A percentile compares a stretch with the other conserved stretches of the same genome.
Evolutionary conservation across 2,888 invertebrate species (phyloP).

Genomic region (Oithona nana): DNA sequence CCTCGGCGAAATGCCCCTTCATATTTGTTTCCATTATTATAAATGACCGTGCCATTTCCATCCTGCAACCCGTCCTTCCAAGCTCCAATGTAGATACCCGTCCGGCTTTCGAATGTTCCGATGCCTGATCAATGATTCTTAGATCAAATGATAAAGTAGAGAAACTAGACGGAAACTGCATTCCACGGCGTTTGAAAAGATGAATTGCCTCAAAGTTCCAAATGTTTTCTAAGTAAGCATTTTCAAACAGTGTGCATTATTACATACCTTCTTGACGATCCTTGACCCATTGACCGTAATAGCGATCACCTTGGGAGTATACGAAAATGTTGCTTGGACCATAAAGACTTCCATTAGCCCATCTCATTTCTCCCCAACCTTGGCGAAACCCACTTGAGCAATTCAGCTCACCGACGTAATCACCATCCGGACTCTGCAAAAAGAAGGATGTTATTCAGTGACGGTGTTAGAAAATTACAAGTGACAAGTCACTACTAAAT

Average conservation of each 20-base stretch:
- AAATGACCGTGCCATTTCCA: conserved; percentile 12
- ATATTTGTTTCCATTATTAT: conserved; percentile 10
- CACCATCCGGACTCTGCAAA: no score
- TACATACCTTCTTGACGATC: conserved; percentile 10
- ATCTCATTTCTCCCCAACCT: conserved; percentile 15
- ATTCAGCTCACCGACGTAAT: neutral
- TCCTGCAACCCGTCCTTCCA: conserved; percentile 5
- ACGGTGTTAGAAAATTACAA: no score
- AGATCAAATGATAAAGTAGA: neutral
- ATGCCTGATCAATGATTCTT: neutral
- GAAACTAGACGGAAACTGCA: no score
- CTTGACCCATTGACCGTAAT: conserved; percentile 6
- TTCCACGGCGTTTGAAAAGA: no score
- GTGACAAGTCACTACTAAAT: no score
- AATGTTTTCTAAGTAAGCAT: neutral
- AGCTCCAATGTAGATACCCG: conserved; percentile 8
- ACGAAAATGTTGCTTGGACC: conserved; percentile 1
- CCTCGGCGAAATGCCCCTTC: neutral
- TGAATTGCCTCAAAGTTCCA: no score
- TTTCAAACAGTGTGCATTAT: neutral
- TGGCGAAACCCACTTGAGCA: neutral
- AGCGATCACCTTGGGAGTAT: conserved; percentile 7
- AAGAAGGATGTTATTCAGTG: no score
- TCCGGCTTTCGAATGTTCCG: neutral
- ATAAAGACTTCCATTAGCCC: conserved; percentile 7